Conservation (phyloP, 2,888 invertebrate genomes). For the Pseudoips prasinana region DNA sequence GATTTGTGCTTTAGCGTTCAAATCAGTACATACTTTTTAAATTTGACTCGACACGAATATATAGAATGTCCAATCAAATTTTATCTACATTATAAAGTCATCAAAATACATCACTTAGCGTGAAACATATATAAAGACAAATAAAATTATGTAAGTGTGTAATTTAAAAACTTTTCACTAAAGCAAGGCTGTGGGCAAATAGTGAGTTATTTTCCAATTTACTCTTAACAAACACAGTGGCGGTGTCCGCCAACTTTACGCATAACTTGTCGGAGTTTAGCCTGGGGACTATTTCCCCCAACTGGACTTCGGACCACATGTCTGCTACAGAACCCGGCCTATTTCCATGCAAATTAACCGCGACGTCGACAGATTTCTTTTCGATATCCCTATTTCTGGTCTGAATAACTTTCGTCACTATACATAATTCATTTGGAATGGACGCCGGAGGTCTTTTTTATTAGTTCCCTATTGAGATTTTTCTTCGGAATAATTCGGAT, state of each 20-base stretch:
- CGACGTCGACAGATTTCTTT: conserved; percentile 47
- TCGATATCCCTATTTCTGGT: conserved; percentile 38
- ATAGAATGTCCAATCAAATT: no score
- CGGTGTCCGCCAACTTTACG: conserved; percentile 50
- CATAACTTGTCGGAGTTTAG: conserved; percentile 50
- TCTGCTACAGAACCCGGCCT: conserved; percentile 35
- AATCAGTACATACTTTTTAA: no score
- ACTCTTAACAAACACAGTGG: conserved; percentile 46
- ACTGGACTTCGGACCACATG: conserved; percentile 55
- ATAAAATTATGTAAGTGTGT: no score
- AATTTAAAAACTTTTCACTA: no score
- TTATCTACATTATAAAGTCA: no score
- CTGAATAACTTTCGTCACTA: conserved; percentile 45
- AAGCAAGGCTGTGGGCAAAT: no score
- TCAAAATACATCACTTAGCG: no score
- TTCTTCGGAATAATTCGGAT: conserved; percentile 8
- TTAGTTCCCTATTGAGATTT: conserved; percentile 35
- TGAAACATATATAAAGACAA: no score
- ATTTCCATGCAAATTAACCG: conserved; percentile 67
- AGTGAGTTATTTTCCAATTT: conserved; percentile 55
- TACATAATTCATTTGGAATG: conserved; percentile 48
- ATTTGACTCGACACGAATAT: no score
- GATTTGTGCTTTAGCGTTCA: no score
- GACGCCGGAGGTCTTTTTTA: conserved; percentile 36
- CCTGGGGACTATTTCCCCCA: conserved; percentile 19